Evolutionary conservation across 2,113 vertebrate species (phyloP).

Genomic region (Varanus salvator): DNA sequence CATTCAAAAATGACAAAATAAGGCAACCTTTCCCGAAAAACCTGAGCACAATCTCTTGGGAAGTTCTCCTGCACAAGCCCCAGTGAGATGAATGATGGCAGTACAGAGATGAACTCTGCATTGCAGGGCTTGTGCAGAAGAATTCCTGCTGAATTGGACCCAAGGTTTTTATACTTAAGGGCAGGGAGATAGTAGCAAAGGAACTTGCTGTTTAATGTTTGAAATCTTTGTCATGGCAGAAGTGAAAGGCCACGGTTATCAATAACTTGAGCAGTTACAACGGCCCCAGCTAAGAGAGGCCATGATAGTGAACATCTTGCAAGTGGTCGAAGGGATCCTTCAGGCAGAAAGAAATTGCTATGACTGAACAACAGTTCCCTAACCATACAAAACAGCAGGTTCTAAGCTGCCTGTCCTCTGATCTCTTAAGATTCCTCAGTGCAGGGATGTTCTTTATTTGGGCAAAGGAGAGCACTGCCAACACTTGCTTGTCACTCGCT

Average conservation of each 20-base stretch:
- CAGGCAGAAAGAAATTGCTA: background rate
- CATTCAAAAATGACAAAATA: background rate
- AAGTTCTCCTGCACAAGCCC: background rate
- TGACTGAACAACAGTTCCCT: background rate
- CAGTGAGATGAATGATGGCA: background rate
- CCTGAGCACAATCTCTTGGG: background rate
- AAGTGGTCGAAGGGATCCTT: background rate
- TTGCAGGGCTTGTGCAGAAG: background rate
- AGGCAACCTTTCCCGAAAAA: background rate
- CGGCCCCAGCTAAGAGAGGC: too few relatives aligned
- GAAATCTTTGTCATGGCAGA: background rate
- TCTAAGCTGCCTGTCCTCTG: background rate
- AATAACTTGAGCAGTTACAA: background rate
- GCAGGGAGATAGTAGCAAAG: background rate
- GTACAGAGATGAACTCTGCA: background rate
- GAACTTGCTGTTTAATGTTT: background rate
- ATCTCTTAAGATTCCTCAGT: background rate
- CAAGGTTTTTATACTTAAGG: background rate
- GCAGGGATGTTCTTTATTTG: background rate
- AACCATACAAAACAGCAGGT: background rate
- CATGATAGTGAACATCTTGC: background rate
- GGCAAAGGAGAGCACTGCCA: background rate
- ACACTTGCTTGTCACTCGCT: background rate
- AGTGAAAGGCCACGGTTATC: background rate
- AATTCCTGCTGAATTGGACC: background rate